Base-by-base conservation (phyloP, 1,140 invertebrate genomes). In the Formica exsecta region DNA sequence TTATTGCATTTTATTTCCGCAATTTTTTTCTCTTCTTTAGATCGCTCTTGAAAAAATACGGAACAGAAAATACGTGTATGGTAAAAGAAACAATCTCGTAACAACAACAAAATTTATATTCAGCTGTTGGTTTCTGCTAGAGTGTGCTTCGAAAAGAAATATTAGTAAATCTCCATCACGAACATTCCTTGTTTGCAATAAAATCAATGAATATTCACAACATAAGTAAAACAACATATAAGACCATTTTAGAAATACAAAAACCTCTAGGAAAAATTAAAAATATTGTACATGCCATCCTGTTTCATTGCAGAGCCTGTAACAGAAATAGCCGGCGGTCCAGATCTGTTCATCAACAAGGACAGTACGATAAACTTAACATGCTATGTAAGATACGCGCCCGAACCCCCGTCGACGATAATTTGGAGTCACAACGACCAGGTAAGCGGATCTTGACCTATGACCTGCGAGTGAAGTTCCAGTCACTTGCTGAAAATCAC, bases 341-440 rank as follows among this genome's bases (percentile, higher is more conserved):
- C 97, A 0, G 97, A 98, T 90, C 93, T 98, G 87, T 98, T 97
- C 94, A 97, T 98, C 92, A 97, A 98, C 95, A 97, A 97, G 91
- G 98, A 97, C 62, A 98, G 97, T 87, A 98, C 98, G 57, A 98
- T 98, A 93, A 98, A 98, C 95, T 94, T 98, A 68, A 98, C 98
- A 1, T 98, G 98, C 94, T 96, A 98, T 86, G 97, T 98, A 11
- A 96, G 96, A 90, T 97, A 97, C 91, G 97, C 97, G 25, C 98
- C 98, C 22, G 97, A 98, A 92, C 98, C 98, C 41, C 98, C 98
- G 2, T 96, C 96, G 38, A 95, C 96, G 51, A 97, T 98, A 91
- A 95, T 96, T 88, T 98, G 98, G 98, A 97, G 97, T 66, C 97
- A 98, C 92, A 97, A 98, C 94, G 96, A 96, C 84, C 96, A 97